Base-by-base conservation (phyloP, 1,140 invertebrate genomes). In the Aleiodes sp. region DNA sequence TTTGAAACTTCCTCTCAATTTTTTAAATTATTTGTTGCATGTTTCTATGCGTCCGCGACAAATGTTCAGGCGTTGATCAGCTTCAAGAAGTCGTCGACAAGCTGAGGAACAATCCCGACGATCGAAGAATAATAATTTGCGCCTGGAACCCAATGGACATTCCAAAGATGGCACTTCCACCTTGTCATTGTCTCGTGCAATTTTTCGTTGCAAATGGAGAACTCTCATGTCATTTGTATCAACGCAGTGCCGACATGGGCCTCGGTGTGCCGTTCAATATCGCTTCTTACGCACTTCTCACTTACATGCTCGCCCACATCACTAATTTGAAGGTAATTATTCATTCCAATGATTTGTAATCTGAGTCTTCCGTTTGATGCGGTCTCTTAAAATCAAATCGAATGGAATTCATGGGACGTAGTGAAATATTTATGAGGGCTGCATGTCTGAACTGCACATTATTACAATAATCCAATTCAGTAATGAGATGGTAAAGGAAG, bases 181-280 rank as follows among this genome's bases (percentile, higher is more conserved):
- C 97, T 0, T 99, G 97, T 81, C 97, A 99, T 86, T 96, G 95
- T 79, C 85, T 99, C 14, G 93, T 91, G 1, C 97, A 99, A 84
- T 99, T 99, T 84, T 96, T 94, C 88, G 97, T 99, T 1, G 89
- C 91, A 0, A 88, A 94, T 85, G 92, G 91, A 16, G 86, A 91
- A 75, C 80, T 94, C 0, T 97, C 94, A 3, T 98, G 96, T 84
- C 92, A 96, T 78, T 81, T 99, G 67, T 98, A 98, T 85, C 97
- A 99, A 85, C 87, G 97, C 72, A 98, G 96, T 73, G 97, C 95
- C 16, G 97, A 99, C 85, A 95, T 99, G 92, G 97, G 97, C 2
- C 86, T 99, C 2, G 97, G 97, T 24, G 96, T 99, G 0, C 97
- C 97, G n/a, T 99, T 99, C 82, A 99, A 99, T 83, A 97, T 99